Evolutionary conservation across 2,888 invertebrate species (phyloP).

Genomic region (Rutpela maculata): DNA sequence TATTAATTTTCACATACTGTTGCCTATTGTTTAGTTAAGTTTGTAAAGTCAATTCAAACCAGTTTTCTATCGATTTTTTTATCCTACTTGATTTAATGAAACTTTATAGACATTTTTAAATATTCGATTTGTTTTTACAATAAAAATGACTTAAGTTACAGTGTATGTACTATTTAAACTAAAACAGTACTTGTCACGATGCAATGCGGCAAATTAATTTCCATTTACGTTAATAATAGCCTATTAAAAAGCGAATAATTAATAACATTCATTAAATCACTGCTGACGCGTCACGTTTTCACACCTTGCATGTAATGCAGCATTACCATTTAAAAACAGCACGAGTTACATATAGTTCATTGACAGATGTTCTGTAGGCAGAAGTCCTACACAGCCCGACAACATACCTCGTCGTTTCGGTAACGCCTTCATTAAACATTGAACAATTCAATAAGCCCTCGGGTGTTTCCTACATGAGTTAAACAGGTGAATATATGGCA

Average conservation of each 20-base stretch:
- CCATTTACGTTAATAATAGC: neutral
- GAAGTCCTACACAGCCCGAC: constrained; percentile 31
- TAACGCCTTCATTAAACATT: constrained; percentile 41
- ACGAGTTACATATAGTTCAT: constrained; percentile 27
- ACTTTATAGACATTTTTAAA: no score
- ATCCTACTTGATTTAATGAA: no score
- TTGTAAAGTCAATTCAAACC: no score
- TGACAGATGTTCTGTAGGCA: constrained; percentile 32
- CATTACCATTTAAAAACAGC: constrained; percentile 4
- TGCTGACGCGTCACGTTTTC: neutral
- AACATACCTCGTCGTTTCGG: constrained; percentile 22
- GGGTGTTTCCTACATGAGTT: constrained; percentile 34
- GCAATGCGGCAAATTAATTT: neutral
- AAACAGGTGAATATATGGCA: constrained; percentile 38
- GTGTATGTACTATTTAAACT: no score
- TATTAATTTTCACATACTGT: no score
- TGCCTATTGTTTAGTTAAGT: no score
- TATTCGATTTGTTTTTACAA: no score
- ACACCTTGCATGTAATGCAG: constrained; percentile 8
- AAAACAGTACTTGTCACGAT: neutral
- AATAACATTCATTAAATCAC: constrained; percentile 6
- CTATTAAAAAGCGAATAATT: neutral
- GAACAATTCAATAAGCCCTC: constrained; percentile 37
- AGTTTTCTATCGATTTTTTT: no score
- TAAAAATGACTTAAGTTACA: no score